These are phyloP conservation scores for Acrossocheilus fasciatus DNA, from an alignment of 2,797 vertebrate genomes.

Conservation along the genomic window DNA sequence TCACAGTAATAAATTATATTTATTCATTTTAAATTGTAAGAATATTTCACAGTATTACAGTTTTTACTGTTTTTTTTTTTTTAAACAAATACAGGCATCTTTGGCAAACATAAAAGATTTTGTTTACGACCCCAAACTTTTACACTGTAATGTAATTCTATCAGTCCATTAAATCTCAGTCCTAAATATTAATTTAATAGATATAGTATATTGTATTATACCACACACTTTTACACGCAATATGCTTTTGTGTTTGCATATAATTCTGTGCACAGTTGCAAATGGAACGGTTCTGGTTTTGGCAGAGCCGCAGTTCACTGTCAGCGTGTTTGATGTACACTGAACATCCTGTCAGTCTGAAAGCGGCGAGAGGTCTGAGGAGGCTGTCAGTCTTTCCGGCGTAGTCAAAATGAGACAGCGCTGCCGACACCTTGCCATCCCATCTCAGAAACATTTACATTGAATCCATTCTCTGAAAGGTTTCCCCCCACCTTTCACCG, in stretches of 20 bases:
- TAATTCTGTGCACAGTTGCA: slow-evolving; percentile 46
- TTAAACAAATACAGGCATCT: neutral
- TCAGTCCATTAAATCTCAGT: neutral
- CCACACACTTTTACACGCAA: neutral
- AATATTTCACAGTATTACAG: neutral
- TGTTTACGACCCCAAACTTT: neutral
- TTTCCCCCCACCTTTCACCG: slow-evolving; percentile 22
- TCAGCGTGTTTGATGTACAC: slow-evolving; percentile 69
- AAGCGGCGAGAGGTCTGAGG: slow-evolving; percentile 67
- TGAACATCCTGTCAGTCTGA: slow-evolving; percentile 74
- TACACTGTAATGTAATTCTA: neutral
- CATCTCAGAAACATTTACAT: slow-evolving; percentile 58
- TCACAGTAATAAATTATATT: neutral
- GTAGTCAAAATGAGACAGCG: slow-evolving; percentile 61
- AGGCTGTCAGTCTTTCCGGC: slow-evolving; percentile 71
- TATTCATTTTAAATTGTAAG: neutral
- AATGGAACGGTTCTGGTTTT: slow-evolving; percentile 73
- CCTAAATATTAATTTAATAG: neutral
- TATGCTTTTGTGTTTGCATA: slow-evolving; percentile 13
- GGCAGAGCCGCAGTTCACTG: slow-evolving; percentile 51
- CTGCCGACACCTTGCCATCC: slow-evolving; percentile 66
- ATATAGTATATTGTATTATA: neutral
- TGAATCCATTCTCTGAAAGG: slow-evolving; percentile 45
- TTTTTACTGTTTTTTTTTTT: neutral
- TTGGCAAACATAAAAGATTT: neutral